Evolutionary conservation across 2,888 invertebrate genomes (phyloP), one percentile per base, ranked within the genome.

Genomic region (Conomelus anceps): DNA sequence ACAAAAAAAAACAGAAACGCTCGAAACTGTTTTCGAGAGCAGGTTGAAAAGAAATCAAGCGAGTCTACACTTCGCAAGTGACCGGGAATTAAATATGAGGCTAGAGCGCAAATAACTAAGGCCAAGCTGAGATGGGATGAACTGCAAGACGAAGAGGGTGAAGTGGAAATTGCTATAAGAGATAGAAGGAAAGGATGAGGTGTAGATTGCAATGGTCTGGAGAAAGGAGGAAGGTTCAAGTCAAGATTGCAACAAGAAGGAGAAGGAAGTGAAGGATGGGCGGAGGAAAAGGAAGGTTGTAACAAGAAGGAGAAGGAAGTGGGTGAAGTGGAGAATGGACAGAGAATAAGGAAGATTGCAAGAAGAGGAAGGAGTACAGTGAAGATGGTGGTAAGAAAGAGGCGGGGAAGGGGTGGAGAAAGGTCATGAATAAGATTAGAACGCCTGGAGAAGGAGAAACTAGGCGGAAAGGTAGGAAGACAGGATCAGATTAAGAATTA

Each of bases 361-460:
- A 1, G n/a, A 7, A 3, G 63, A 7, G 7, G n/a, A n/a, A 1
- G 63, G n/a, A 63, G n/a, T n/a, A 1, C 3, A 7, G 63, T 26
- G 89, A 29, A 41, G 85, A 24, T n/a, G 22, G 85, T 20, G 29
- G 84, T 24, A 88, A 88, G 34, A 88, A n/a, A n/a, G 63, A n/a
- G n/a, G n/a, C n/a, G n/a, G 63, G 6, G 63, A 63, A 13, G 63
- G n/a, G n/a, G 63, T 20, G 63, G 4, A 63, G 63, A n/a, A 63
- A 63, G 63, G 63, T 63, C n/a, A 63, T n/a, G 63, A 63, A 63
- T 63, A 63, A 63, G 63, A 63, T 63, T 63, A n/a, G 63, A 63
- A n/a, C 63, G 63, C 11, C 63, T 1, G n/a, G n/a, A 3, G 63
- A 7, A n/a, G n/a, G 63, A 1, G 63, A 63, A 63, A 63, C 20